These are phyloP conservation scores for Anguilla marmorata DNA, from an alignment of 2,797 vertebrate species.

Conservation along the genomic window DNA sequence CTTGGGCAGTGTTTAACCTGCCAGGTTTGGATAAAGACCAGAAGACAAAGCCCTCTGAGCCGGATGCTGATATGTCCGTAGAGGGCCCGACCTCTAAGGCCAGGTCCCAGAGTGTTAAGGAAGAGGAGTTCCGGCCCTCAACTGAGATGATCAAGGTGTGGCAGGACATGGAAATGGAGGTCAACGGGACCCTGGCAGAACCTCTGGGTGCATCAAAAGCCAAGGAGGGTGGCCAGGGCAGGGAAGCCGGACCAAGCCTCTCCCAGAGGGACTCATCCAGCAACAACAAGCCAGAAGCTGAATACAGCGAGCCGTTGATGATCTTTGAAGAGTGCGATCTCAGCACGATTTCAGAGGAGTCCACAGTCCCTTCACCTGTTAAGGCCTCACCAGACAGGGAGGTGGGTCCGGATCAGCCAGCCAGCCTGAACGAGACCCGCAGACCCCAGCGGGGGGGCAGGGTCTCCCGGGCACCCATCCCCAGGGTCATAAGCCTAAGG, in stretches of 20 bases:
- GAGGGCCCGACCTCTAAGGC: slow-evolving; percentile 27
- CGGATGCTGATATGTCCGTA: slow-evolving; percentile 28
- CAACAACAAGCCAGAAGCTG: slow-evolving; percentile 39
- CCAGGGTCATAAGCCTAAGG: slow-evolving; percentile 64
- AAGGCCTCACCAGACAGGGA: slow-evolving; percentile 49
- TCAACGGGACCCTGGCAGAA: slow-evolving; percentile 44
- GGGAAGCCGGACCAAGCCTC: slow-evolving; percentile 35
- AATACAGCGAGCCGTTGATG: slow-evolving; percentile 59
- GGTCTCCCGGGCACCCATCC: slow-evolving; percentile 51
- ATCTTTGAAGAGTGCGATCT: slow-evolving; percentile 76
- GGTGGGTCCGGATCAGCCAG: slow-evolving; percentile 48
- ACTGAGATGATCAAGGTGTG: slow-evolving; percentile 79
- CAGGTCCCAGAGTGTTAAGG: slow-evolving; percentile 38
- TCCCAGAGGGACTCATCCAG: slow-evolving; percentile 35
- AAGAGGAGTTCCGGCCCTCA: slow-evolving; percentile 72
- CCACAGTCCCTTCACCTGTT: slow-evolving; percentile 52
- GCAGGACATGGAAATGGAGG: slow-evolving; percentile 73
- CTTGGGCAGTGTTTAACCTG: slow-evolving; percentile 77
- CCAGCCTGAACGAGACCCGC: slow-evolving; percentile 41
- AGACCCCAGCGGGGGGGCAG: slow-evolving; percentile 48
- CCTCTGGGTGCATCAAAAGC: slow-evolving; percentile 35
- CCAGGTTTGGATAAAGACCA: slow-evolving; percentile 61
- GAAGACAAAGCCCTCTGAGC: slow-evolving; percentile 34
- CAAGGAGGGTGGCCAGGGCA: slow-evolving; percentile 7
- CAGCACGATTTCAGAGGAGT: slow-evolving; percentile 59